Base-by-base conservation (phyloP, 2,888 invertebrate species). In the Protonemura montana region DNA sequence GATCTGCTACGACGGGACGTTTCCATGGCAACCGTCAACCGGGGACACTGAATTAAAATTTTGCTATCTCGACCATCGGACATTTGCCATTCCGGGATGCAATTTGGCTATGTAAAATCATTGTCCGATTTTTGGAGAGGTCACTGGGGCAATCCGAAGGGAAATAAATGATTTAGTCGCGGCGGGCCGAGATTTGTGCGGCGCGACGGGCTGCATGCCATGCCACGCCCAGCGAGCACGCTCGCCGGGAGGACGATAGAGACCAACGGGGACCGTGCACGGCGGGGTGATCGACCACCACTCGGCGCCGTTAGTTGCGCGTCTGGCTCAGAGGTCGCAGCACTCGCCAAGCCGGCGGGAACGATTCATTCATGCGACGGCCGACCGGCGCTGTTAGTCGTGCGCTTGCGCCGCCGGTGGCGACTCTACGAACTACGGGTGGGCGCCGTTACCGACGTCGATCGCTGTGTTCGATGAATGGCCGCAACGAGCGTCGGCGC, bases 201-300 rank as follows among this genome's bases (percentile, higher is more conserved):
- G 76, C 85, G 59, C 59, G 16, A 13, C 1, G 16, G 59, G 59
- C 16, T 59, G 16, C 41, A 7, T 59, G 3, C 59, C 16, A 10
- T 85, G 82, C 82, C 85, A 82, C 29, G 16, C 30, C 76, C 7
- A 0, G 41, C 35, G 35, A 28, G 16, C 26, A 76, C 25, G 78
- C 30, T 25, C 25, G 78, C 80, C 25, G 78, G 21, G 35, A 77
- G 77, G 30, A 10, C 41, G 27, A 77, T 30, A 26, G 76, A 76
- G 26, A 27, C 30, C 59, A 25, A 85, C 30, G 41, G 82, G 59
- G n/a, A n/a, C n/a, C n/a, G n/a, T n/a, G 82, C 82, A 80, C 87
- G 77, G 16, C 83, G 87, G 83, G 84, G 83, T 59, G 87, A 86
- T 87, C 87, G 87, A 87, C 85, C 16, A 21, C 16, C 41, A 82